Evolutionary conservation across 2,113 vertebrate species (phyloP), one percentile per base, ranked within the genome.

Genomic region (Triplophysa rosa): DNA sequence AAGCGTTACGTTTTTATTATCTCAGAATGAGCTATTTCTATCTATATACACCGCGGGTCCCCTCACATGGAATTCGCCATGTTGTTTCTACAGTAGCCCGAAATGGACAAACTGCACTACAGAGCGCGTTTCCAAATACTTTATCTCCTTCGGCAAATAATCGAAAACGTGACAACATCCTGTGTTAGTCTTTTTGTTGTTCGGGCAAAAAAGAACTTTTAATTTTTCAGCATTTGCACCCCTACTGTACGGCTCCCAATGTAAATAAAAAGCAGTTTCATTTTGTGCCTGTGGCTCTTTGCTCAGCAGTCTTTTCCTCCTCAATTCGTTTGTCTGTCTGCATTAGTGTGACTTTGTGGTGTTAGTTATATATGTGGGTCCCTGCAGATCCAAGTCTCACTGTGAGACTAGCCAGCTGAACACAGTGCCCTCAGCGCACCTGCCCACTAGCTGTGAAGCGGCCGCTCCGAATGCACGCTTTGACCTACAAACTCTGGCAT

Each of bases 401-500:
- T 16, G 61, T 16, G 61, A 12, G 23, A 16, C 62, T 54, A 61
- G 62, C 47, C 26, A 49, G 61, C 52, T 56, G 14, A 56, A 56
- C 17, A 56, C 17, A 8, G 54, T 58, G 54, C 42, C 74, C 74
- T 77, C 17, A 1, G 40, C 23, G 5, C 72, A 74, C 72, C 72
- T 29, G 72, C 40, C 72, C 23, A 26, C 58, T n/a, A 73, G 72
- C 72, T 74, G 21, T 26, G 26, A 63, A 74, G 59, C 8, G 16
- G 23, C 37, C 62, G 19, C 24, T 37, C 61, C 62, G 29, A 65
- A 26, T 77, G 62, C 74, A 54, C 13, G 45, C 73, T 77, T 62
- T 77, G 74, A 77, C 74, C 74, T 77, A 77, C 74, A 77, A 65
- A 77, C 54, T 24, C 74, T 77, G 74, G 73, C 59, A 76, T 52